Percentiles rank a stretch among this genome's conserved stretches.
phyloP scores from a whole-genome alignment of 2,113 vertebrate species.

The Notothenia rossii region DNA sequence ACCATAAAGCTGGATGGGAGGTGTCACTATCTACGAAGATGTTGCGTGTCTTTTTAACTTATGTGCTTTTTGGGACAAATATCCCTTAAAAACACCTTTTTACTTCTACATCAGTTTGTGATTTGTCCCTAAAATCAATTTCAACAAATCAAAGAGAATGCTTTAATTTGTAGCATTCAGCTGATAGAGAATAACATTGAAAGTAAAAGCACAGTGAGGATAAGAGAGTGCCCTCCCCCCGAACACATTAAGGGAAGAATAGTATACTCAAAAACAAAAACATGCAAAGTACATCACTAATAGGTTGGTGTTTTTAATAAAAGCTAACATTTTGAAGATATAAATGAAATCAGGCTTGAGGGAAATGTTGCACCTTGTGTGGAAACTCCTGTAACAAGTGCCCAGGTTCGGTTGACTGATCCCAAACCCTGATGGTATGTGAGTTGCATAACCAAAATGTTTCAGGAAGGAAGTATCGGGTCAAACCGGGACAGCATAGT shows the following conservation, averaged over 20 bases:
- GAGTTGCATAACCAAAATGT: conserved; percentile 45
- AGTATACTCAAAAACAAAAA: neutral
- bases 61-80: conserved; percentile 5
- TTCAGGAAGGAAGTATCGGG: conserved; percentile 60
- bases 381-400: conserved; percentile 38
- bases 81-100: neutral
- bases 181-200: conserved; percentile 3
- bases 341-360: conserved; percentile 10
- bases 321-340: neutral
- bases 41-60: conserved; percentile 6
- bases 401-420: conserved; percentile 42
- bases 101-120: neutral
- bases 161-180: conserved; percentile 29
- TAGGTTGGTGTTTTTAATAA: neutral
- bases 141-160: conserved; percentile 11
- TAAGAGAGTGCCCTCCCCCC: neutral
- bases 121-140: conserved; percentile 25
- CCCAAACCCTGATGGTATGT: conserved; percentile 40
- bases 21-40: neutral
- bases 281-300: neutral
- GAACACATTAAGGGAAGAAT: conserved; percentile 20
- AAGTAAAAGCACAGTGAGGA: neutral
- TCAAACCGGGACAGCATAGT: conserved; percentile 52
- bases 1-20: conserved; percentile 47
- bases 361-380: conserved; percentile 23